phyloP scores from a whole-genome alignment of 1,140 invertebrate species.

The Aphelenchoides fujianensis region DNA sequence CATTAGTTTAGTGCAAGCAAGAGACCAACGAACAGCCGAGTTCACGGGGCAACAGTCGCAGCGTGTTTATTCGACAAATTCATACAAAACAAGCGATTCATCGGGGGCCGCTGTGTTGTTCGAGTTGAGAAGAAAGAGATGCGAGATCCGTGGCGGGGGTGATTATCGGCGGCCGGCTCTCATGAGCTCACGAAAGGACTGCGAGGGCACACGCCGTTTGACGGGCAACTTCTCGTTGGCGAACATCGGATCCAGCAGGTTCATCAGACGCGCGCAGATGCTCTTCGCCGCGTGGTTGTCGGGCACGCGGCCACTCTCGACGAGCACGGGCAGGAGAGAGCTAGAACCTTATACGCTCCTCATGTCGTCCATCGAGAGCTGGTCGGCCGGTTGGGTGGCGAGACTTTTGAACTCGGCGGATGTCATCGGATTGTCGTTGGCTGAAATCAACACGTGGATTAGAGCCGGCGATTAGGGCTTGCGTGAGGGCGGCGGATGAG shows the following conservation, averaged over 20 bases:
- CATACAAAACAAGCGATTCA: not conserved
- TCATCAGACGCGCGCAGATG: constrained; percentile 29
- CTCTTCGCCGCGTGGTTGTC: constrained; percentile 21
- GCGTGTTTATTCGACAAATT: not conserved
- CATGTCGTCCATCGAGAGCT: constrained; percentile 23
- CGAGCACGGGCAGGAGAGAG: constrained; percentile 19
- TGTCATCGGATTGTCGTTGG: constrained; percentile 4
- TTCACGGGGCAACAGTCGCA: too few relatives aligned
- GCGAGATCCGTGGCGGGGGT: not conserved
- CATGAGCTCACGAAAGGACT: not conserved
- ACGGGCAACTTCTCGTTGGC: constrained; percentile 13
- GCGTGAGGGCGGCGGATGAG: not conserved
- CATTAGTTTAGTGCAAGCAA: too few relatives aligned
- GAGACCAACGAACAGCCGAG: too few relatives aligned
- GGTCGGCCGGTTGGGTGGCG: not conserved
- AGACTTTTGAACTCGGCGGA: constrained; percentile 3
- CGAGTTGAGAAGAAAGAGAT: too few relatives aligned
- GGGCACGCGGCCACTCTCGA: constrained; percentile 11
- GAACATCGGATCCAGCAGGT: constrained; percentile 35
- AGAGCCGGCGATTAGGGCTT: not conserved
- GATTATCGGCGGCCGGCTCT: too few relatives aligned
- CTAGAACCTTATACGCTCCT: constrained; percentile 26
- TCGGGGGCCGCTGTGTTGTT: not conserved
- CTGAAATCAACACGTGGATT: not conserved
- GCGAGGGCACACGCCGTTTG: not conserved